A percentile compares a stretch with the other conserved stretches of the same genome.
Conservation (phyloP, 2,113 vertebrate genomes). For the Strix aluco region DNA sequence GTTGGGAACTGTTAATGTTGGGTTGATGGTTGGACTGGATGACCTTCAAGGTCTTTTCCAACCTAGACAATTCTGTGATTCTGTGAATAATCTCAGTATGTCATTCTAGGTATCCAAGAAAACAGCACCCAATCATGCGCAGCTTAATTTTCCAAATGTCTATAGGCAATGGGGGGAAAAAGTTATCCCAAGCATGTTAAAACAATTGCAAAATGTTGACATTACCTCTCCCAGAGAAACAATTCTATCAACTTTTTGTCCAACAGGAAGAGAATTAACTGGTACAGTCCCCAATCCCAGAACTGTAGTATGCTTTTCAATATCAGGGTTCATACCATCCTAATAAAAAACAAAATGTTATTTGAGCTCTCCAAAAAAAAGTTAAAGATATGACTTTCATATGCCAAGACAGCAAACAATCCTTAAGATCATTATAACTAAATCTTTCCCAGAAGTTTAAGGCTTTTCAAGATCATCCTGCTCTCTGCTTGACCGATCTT, state of each 20-base stretch:
- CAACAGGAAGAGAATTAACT: slow-evolving; percentile 71
- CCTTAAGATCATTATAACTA: neutral
- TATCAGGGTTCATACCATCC: slow-evolving; percentile 58
- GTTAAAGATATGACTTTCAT: neutral
- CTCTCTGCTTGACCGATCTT: neutral
- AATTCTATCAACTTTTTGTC: slow-evolving; percentile 14
- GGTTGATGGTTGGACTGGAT: too few species aligned
- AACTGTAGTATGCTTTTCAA: slow-evolving; percentile 63
- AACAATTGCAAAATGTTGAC: neutral
- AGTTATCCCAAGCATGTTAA: neutral
- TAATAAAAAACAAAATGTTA: slow-evolving; percentile 1
- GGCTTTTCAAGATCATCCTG: neutral
- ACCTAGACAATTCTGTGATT: too few species aligned
- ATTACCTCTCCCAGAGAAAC: slow-evolving; percentile 74
- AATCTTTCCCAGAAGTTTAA: neutral
- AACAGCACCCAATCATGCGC: neutral
- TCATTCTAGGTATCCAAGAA: neutral
- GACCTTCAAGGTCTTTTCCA: too few species aligned
- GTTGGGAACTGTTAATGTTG: too few species aligned
- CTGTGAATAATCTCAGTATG: neutral
- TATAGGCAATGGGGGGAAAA: neutral
- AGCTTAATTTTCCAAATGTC: neutral
- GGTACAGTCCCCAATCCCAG: slow-evolving; percentile 47
- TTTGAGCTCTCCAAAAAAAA: neutral
- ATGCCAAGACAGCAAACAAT: neutral